These are phyloP conservation scores for Aselliscus stoliczkanus DNA, from an alignment of 2,797 vertebrate genomes.

Conservation along the genomic window DNA sequence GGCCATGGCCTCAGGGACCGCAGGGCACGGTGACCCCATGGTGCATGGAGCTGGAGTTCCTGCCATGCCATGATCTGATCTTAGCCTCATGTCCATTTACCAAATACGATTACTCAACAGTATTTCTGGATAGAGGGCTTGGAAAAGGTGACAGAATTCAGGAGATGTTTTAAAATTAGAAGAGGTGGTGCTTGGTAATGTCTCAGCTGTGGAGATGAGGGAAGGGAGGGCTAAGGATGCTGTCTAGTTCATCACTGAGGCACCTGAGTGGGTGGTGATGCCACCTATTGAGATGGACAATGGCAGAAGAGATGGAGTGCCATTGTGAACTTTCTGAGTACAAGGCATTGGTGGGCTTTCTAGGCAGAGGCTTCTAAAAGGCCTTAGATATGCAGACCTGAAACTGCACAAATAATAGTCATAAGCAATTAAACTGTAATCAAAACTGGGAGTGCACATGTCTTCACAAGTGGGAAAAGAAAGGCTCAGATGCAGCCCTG, in stretches of 20 bases:
- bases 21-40: neutral
- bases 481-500: neutral
- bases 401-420: neutral
- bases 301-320: neutral
- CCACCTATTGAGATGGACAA: rapidly evolving
- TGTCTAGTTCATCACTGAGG: neutral
- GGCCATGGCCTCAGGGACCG: neutral
- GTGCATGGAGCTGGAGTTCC: neutral
- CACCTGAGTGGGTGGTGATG: rapidly evolving
- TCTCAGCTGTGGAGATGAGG: neutral
- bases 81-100: neutral
- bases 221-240: rapidly evolving
- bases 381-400: neutral
- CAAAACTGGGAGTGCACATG: neutral
- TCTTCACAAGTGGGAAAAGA: neutral
- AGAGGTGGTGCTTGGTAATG: neutral
- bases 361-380: neutral
- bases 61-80: no score
- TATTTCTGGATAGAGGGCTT: neutral
- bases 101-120: neutral
- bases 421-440: neutral
- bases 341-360: neutral
- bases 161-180: neutral
- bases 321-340: neutral
- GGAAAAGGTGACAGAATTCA: neutral